These are phyloP conservation scores for Trilocha varians DNA, from an alignment of 2,888 invertebrate species.

Conservation along the genomic window DNA sequence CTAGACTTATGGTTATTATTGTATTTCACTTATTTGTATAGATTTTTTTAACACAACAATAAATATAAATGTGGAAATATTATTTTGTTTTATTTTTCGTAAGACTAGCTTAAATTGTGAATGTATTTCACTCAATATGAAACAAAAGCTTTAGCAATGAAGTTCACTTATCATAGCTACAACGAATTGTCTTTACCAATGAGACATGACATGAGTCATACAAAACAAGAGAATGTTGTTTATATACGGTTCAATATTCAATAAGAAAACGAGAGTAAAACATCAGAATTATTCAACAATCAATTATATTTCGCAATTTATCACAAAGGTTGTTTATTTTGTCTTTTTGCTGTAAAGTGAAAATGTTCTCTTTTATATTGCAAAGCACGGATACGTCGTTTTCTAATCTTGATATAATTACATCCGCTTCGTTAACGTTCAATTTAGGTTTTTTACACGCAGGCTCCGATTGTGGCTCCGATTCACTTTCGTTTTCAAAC, in stretches of 20 bases:
- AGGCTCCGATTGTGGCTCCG: slow-evolving; percentile 44
- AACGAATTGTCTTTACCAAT: too few species aligned
- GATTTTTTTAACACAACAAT: slow-evolving; percentile 71
- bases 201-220: too few species aligned
- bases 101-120: not conserved
- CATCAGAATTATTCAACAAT: slow-evolving; percentile 20
- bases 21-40: slow-evolving; percentile 72
- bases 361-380: slow-evolving; percentile 31
- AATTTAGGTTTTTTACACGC: slow-evolving; percentile 44
- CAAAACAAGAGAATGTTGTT: too few species aligned
- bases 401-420: slow-evolving; percentile 39
- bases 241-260: not conserved
- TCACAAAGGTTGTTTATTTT: slow-evolving; percentile 37
- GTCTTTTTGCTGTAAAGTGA: slow-evolving; percentile 26
- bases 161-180: too few species aligned
- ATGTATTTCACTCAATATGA: too few species aligned
- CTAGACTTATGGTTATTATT: slow-evolving; percentile 54
- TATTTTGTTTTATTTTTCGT: slow-evolving; percentile 41
- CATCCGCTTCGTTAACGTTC: slow-evolving; percentile 26
- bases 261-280: not conserved
- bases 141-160: too few species aligned
- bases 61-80: slow-evolving; percentile 69
- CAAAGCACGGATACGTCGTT: slow-evolving; percentile 28
- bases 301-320: slow-evolving; percentile 39
- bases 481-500: slow-evolving; percentile 32